Evolutionary conservation across 2,797 vertebrate species (phyloP), one percentile per base, ranked within the genome.

Genomic region (Tokudaia tokunoshimensis): DNA sequence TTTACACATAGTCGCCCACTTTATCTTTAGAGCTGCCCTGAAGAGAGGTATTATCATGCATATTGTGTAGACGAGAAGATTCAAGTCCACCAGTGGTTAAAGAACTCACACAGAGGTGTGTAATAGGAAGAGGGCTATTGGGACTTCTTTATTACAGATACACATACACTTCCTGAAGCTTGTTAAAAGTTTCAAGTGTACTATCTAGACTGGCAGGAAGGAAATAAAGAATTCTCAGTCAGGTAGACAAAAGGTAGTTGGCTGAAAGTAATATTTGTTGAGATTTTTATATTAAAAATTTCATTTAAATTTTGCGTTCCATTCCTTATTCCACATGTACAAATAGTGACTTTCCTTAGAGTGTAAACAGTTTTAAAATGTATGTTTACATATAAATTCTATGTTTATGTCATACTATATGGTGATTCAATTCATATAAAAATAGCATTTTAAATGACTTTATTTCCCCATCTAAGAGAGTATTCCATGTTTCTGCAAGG

Each of bases 251-350:
- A 55, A 84, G 94, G 31, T 29, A 80, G n/a, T 79, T 63, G 74
- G 61, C 19, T 50, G 29, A 91, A 79, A 91, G 47, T 87, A 31
- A 37, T 37, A 67, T 65, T 82, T 81, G 65, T 10, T 15, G 95
- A 87, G 61, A 65, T 50, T 78, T 50, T 3, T 50, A 7, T 83
- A 92, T 96, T 92, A 72, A 70, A 93, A 92, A 92, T 83, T 84
- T 52, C 1, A 72, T 50, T 34, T 44, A 72, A 37, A 59, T 15
- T 80, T 91, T 91, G 34, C 26, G 31, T 85, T 84, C 37, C 83
- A 24, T 76, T 91, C 15, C 29, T 87, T 91, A 59, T 37, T 87
- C 65, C 76, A 82, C 57, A 57, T 59, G 76, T 93, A 14, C 55
- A 79, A 87, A 70, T 80, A 83, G 55, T 80, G 55, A 1, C 34